These are phyloP conservation scores for Liodrosophila aerea DNA, from an alignment of 2,888 invertebrate genomes.

Conservation along the genomic window DNA sequence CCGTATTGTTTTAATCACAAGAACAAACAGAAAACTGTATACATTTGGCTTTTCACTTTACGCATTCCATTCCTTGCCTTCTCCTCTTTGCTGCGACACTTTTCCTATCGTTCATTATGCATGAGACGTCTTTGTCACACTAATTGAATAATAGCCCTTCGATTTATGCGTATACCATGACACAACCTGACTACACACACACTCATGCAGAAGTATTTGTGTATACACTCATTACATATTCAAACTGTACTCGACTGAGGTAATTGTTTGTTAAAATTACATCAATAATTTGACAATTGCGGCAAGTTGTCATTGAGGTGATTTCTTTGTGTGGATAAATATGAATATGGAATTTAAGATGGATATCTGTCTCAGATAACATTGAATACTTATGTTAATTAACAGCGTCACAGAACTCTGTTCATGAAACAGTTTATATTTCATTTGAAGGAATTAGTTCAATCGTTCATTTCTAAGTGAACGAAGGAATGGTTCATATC, in stretches of 20 bases:
- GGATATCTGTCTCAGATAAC: too few species aligned
- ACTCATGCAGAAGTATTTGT: neutral
- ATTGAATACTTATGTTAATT: too few species aligned
- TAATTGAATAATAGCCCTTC: conserved; percentile 62
- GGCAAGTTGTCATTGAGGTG: conserved; percentile 8
- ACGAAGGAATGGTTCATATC: too few species aligned
- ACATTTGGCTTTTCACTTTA: neutral
- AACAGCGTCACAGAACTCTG: too few species aligned
- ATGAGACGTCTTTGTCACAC: conserved; percentile 50
- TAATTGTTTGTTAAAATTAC: conserved; percentile 12
- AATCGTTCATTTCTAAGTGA: too few species aligned
- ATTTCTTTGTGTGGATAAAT: neutral
- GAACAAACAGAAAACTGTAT: too few species aligned
- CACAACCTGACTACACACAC: conserved; percentile 1
- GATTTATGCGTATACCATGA: conserved; percentile 18
- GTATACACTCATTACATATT: conserved; percentile 5
- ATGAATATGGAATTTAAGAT: neutral
- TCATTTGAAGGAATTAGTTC: too few species aligned
- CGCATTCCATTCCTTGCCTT: neutral
- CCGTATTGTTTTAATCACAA: too few species aligned
- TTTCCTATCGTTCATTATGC: conserved; percentile 38
- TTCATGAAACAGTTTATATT: too few species aligned
- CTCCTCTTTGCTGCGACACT: neutral
- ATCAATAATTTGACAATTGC: conserved; percentile 12
- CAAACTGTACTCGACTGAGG: neutral